These are phyloP conservation scores for Sceloporus tristichus DNA, from an alignment of 2,113 vertebrate genomes.

Conservation along the genomic window DNA sequence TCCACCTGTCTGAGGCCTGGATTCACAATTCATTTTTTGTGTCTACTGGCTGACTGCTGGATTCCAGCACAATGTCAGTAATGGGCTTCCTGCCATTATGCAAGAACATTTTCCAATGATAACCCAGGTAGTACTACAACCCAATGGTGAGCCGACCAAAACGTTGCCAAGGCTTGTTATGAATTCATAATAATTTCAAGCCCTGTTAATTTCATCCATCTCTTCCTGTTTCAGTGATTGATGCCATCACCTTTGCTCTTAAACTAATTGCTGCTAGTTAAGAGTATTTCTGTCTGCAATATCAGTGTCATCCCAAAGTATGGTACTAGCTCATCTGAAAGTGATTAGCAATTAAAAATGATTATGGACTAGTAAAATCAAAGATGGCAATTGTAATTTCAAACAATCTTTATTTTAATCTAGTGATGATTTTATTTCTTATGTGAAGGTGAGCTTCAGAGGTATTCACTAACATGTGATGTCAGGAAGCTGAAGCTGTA, in stretches of 20 bases:
- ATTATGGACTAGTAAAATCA: neutral
- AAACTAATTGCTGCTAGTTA: conserved; percentile 8
- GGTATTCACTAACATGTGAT: neutral
- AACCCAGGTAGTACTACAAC: neutral
- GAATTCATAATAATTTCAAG: neutral
- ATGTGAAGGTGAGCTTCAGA: neutral
- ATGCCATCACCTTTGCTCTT: conserved; percentile 19
- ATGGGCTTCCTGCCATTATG: neutral
- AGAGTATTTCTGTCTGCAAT: neutral
- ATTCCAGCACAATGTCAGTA: neutral
- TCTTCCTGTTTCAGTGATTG: neutral
- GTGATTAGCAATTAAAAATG: neutral
- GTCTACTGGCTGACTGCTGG: neutral
- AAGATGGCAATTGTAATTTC: neutral
- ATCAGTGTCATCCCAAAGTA: neutral
- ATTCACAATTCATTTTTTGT: neutral
- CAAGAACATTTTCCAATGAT: neutral
- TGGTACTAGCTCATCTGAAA: neutral
- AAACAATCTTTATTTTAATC: neutral
- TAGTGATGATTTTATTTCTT: conserved; percentile 16
- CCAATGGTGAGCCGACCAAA: neutral
- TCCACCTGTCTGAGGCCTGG: neutral
- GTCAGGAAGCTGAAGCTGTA: conserved; percentile 12
- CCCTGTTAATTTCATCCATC: neutral
- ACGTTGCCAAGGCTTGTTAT: neutral